phyloP scores from a whole-genome alignment of 2,888 invertebrate genomes.

The Eumacrocentrus americanus region DNA sequence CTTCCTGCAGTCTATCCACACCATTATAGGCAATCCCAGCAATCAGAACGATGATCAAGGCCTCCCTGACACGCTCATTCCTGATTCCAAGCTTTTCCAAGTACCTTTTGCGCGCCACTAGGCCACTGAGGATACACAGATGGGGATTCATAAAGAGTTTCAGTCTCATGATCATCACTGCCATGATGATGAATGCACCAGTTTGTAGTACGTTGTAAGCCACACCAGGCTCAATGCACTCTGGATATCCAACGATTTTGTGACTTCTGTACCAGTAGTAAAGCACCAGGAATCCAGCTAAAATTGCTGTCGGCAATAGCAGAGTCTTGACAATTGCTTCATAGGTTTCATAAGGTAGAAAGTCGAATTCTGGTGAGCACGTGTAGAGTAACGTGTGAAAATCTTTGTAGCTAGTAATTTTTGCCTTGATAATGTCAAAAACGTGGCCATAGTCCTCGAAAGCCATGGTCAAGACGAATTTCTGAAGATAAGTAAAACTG shows the following conservation, averaged over 20 bases:
- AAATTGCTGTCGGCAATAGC: conserved; percentile 66
- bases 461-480: conserved; percentile 38
- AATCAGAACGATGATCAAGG: conserved; percentile 62
- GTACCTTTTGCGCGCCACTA: conserved; percentile 70
- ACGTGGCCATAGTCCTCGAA: conserved; percentile 71
- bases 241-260: conserved; percentile 51
- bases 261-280: conserved; percentile 59
- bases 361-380: conserved; percentile 79
- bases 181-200: conserved; percentile 74
- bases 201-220: conserved; percentile 77
- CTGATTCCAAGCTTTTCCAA: conserved; percentile 60
- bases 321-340: conserved; percentile 65
- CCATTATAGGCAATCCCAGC: conserved; percentile 66
- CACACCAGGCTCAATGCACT: conserved; percentile 65
- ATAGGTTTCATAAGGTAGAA: conserved; percentile 67
- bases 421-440: conserved; percentile 73
- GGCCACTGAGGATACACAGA: conserved; percentile 74
- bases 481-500: conserved; percentile 43
- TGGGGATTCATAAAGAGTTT: conserved; percentile 81
- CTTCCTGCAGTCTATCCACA: conserved; percentile 63
- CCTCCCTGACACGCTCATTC: conserved; percentile 58
- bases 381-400: conserved; percentile 82
- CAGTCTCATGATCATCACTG: conserved; percentile 77
- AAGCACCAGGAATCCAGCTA: conserved; percentile 60
- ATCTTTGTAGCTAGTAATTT: conserved; percentile 71